These are phyloP conservation scores for Sinelater perroti DNA, from an alignment of 2,888 invertebrate genomes.

Conservation along the genomic window DNA sequence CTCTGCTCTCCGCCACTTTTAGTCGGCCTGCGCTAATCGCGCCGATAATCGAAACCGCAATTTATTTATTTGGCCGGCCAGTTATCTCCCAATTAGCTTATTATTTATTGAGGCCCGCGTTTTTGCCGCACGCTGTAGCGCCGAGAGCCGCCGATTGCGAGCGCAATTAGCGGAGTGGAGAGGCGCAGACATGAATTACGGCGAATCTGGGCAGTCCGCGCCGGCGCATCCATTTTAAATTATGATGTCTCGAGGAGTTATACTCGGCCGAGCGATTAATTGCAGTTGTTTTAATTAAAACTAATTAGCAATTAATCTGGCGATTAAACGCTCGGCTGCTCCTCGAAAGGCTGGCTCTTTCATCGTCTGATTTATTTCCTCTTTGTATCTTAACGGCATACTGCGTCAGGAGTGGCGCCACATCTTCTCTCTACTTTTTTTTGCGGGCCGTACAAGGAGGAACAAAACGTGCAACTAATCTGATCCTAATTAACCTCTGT, in stretches of 20 bases:
- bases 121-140: neutral
- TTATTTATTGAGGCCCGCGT: neutral
- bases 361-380: slow-evolving; percentile 13
- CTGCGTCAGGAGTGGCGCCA: too few species aligned
- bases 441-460: too few species aligned
- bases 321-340: slow-evolving; percentile 16
- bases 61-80: slow-evolving; percentile 5
- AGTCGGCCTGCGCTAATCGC: neutral
- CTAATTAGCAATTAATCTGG: slow-evolving; percentile 25
- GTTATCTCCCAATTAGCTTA: neutral
- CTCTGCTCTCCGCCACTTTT: slow-evolving; percentile 6
- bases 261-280: slow-evolving; percentile 21
- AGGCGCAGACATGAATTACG: neutral
- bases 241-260: slow-evolving; percentile 3
- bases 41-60: slow-evolving; percentile 11
- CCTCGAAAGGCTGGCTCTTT: slow-evolving; percentile 11
- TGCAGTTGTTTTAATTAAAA: slow-evolving; percentile 24
- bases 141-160: neutral
- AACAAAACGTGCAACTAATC: too few species aligned
- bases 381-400: slow-evolving; percentile 1
- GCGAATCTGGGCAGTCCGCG: neutral
- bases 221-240: neutral
- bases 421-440: too few species aligned
- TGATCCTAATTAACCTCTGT: too few species aligned
- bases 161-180: neutral